Evolutionary conservation across 2,888 invertebrate genomes (phyloP), one percentile per base, ranked within the genome.

Genomic region (Antitype chi): DNA sequence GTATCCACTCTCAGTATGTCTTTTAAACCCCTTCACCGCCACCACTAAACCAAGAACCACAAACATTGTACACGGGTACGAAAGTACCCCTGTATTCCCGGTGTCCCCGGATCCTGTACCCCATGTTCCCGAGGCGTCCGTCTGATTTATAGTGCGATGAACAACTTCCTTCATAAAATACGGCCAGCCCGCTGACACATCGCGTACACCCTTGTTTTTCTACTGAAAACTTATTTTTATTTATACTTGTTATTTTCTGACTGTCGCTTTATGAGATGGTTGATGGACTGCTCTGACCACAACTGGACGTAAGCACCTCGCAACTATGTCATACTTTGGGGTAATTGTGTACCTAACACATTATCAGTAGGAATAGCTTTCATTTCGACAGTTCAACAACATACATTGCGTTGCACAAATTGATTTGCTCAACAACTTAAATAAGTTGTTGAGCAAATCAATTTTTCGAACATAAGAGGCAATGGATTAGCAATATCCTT

Each of bases 101-200:
- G 83, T 84, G 43, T 70, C 83, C 78, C 47, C 20, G 59, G 32
- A 66, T 85, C 71, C 28, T 81, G 91, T 87, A 64, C 90, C 91
- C 84, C 57, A 85, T 76, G 70, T 75, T 63, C 70, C 64, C 77
- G 76, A 83, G 87, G 88, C 89, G 92, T 93, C 92, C 92, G 86
- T 87, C 86, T 94, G 95, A 95, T 95, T 94, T 94, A 95, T 94
- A 88, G 91, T 90, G 87, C 93, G 94, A 95, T 93, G 94, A 93
- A 93, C 92, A 92, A 93, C 93, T 95, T 95, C 95, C 94, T 94
- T 93, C 93, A 94, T 94, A 94, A 94, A 94, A 93, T 93, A 93
- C 91, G 91, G 86, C 88, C 81, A 84, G 87, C 76, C 83, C 75
- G 84, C 85, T 82, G 85, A 84, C 83, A 83, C 83, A 72, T 85